Evolutionary conservation across 2,113 vertebrate species (phyloP), one percentile per base, ranked within the genome.

Genomic region (Gasterosteus aculeatus): DNA sequence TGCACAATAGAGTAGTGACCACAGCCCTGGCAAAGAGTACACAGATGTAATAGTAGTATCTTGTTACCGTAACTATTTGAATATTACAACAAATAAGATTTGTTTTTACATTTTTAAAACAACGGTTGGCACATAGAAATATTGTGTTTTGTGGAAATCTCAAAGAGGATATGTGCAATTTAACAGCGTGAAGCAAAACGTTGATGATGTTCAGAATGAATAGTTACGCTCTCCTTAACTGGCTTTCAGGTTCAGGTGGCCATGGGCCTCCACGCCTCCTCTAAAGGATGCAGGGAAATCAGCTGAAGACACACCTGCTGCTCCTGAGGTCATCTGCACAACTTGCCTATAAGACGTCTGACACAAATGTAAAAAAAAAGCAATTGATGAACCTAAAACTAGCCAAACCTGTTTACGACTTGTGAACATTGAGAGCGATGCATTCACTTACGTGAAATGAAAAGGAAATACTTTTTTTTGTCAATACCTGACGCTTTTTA

Each of bases 271-370:
- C 18, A 47, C 2, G 0, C 11, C 15, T 47, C 31, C 68, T 15
- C 14, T 51, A 66, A 62, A 77, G 15, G 68, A 84, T 61, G 56
- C 81, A 58, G 54, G 15, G 12, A 88, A 81, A 64, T 41, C 22
- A 22, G 3, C 64, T 10, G 69, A 81, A 65, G 58, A 61, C 1
- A 65, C 75, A 47, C 47, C 2, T 0, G 75, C 42, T 15, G 12
- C 56, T 22, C 53, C 60, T 33, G 69, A 88, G n/a, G 14, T 88
- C 69, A 70, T 88, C 77, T 79, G 74, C 51, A 41, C 69, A 26
- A 79, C 77, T 46, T 22, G 0, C 7, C 65, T 89, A 54, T 89
- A 70, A 79, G 12, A 69, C 44, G 33, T 15, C 31, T 10, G 29
- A 53, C 58, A 53, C 8, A 8, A 31, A 26, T 10, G 7, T 1